These are phyloP conservation scores for Astropecten irregularis DNA, from an alignment of 53 echinoderm and acorn worm genomes.

Conservation along the genomic window DNA sequence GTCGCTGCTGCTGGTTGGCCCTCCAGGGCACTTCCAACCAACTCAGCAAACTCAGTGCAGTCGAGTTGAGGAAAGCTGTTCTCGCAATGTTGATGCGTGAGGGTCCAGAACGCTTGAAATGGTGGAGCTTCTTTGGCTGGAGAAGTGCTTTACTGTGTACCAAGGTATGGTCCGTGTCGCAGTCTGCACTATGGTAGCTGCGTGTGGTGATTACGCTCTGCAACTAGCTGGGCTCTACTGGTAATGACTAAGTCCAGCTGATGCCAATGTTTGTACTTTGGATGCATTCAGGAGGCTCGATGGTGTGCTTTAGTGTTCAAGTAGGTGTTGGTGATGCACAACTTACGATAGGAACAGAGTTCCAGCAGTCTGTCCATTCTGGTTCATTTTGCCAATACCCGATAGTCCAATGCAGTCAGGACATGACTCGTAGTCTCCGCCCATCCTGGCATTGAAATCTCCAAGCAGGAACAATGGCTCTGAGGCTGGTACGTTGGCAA, in stretches of 20 bases:
- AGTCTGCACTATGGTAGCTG: slow-evolving; percentile 36
- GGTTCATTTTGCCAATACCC: slow-evolving; percentile 60
- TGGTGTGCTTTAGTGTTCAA: slow-evolving; percentile 28
- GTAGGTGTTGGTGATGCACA: slow-evolving; percentile 60
- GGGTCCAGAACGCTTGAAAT: background rate
- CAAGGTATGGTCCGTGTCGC: slow-evolving; percentile 64
- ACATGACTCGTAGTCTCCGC: slow-evolving; percentile 52
- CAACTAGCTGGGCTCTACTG: background rate
- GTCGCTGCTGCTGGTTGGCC: background rate
- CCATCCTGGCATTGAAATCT: slow-evolving; percentile 59
- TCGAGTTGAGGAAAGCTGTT: too few species aligned
- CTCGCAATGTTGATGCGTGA: slow-evolving; percentile 31
- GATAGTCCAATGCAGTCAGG: slow-evolving; percentile 35
- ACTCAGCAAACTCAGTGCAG: background rate
- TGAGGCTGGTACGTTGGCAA: too few species aligned
- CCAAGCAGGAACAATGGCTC: slow-evolving; percentile 13
- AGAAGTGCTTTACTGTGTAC: slow-evolving; percentile 25
- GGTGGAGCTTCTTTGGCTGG: slow-evolving; percentile 22
- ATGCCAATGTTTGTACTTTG: slow-evolving; percentile 51
- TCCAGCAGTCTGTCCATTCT: slow-evolving; percentile 57
- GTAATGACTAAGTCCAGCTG: slow-evolving; percentile 33
- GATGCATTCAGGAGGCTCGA: slow-evolving; percentile 34
- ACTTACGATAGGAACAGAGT: slow-evolving; percentile 29
- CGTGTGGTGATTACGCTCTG: background rate
- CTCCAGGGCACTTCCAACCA: background rate